These are phyloP conservation scores for Cherax destructor DNA, from an alignment of 1,140 invertebrate genomes.

Conservation along the genomic window DNA sequence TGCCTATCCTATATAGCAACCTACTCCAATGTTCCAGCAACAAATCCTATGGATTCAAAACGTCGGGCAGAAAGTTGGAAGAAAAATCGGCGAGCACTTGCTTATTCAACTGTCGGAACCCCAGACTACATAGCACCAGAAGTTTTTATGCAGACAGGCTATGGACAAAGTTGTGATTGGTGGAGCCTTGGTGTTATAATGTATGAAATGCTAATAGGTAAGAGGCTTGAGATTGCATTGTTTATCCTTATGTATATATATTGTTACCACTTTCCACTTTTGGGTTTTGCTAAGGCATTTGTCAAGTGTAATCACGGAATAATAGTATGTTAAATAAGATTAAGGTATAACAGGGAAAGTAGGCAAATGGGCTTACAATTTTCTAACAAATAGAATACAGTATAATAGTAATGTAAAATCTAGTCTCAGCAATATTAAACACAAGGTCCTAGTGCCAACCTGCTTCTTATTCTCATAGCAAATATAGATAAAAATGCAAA, in stretches of 20 bases:
- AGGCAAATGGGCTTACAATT: no score
- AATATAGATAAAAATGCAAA: no score
- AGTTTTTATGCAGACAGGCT: slow-evolving; percentile 98
- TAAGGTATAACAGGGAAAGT: no score
- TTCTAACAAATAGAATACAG: no score
- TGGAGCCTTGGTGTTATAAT: slow-evolving; percentile 99
- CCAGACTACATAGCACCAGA: slow-evolving; percentile 99
- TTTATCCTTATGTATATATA: not conserved
- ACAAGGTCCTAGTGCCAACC: no score
- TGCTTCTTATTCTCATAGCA: no score
- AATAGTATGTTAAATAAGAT: no score
- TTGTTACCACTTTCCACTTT: no score
- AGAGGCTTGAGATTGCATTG: slow-evolving; percentile 62
- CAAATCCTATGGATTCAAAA: slow-evolving; percentile 95
- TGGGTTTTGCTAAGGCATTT: no score
- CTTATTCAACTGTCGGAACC: slow-evolving; percentile 98
- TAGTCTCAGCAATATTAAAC: no score
- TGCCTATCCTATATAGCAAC: slow-evolving; percentile 58
- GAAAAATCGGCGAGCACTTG: slow-evolving; percentile 93
- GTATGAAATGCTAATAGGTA: slow-evolving; percentile 99
- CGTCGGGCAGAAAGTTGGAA: slow-evolving; percentile 98
- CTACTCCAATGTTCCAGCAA: slow-evolving; percentile 72
- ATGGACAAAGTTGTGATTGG: slow-evolving; percentile 98
- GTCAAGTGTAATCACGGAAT: no score
- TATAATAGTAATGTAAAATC: no score